phyloP scores from a whole-genome alignment of 2,797 vertebrate species.

The Hemitrygon akajei region DNA sequence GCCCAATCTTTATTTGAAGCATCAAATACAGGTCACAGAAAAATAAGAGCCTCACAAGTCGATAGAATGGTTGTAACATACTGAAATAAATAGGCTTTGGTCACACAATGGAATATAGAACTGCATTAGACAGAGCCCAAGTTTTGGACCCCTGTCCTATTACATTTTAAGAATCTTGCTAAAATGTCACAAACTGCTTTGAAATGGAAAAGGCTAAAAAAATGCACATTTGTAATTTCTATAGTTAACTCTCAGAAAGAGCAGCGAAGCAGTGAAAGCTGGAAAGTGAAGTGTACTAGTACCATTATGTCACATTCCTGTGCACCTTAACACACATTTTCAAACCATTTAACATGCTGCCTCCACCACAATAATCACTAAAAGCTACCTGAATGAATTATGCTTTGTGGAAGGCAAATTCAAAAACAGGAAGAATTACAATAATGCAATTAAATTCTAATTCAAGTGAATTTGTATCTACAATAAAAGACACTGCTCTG shows the following conservation, averaged over 20 bases:
- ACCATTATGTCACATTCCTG: neutral
- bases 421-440: neutral
- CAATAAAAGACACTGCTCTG: neutral
- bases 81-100: slow-evolving; percentile 9
- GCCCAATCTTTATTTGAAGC: slow-evolving; percentile 32
- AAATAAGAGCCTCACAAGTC: slow-evolving; percentile 16
- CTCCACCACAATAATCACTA: slow-evolving; percentile 14
- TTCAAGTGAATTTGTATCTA: neutral
- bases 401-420: slow-evolving; percentile 18
- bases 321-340: slow-evolving; percentile 23
- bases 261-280: neutral
- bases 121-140: neutral
- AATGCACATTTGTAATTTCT: neutral
- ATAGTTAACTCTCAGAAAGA: neutral
- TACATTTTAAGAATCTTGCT: neutral
- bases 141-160: neutral
- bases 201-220: neutral
- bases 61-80: neutral
- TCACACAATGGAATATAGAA: slow-evolving; percentile 7
- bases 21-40: slow-evolving; percentile 27
- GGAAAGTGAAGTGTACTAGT: neutral
- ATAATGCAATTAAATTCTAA: neutral
- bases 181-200: neutral
- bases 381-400: slow-evolving; percentile 2
- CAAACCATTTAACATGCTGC: slow-evolving; percentile 26